phyloP scores from a whole-genome alignment of 2,113 vertebrate species.

The Cricetomys ansorgei region DNA sequence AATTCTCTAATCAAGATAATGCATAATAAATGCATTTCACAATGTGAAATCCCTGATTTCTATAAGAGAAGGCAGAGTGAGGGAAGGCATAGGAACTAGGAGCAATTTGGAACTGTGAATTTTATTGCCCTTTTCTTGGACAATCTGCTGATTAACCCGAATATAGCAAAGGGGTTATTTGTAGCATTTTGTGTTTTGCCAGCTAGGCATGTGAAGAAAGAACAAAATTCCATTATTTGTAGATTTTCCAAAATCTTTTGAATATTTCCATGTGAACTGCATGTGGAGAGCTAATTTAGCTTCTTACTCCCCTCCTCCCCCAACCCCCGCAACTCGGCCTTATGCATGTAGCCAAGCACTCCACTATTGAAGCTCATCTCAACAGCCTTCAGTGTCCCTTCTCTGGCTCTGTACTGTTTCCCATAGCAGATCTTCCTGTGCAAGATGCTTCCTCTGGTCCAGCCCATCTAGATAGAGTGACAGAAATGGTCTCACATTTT shows the following conservation, averaged over 20 bases:
- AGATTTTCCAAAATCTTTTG: background rate
- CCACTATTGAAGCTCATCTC: background rate
- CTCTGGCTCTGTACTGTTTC: background rate
- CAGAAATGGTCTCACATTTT: background rate
- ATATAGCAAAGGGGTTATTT: background rate
- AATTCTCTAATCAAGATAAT: background rate
- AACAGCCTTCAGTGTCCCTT: background rate
- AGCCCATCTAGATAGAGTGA: background rate
- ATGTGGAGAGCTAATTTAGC: background rate
- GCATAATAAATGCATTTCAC: background rate
- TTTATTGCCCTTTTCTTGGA: conserved; percentile 5
- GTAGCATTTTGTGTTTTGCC: background rate
- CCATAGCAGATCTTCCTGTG: rapidly evolving
- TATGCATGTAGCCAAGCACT: background rate
- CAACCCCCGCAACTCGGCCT: background rate
- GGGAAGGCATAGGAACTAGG: background rate
- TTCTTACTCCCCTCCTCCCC: too few species aligned
- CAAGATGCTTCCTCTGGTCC: background rate
- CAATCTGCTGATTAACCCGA: background rate
- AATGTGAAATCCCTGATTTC: conserved; percentile 1
- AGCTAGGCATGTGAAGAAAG: background rate
- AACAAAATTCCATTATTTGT: conserved; percentile 14
- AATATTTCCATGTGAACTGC: background rate
- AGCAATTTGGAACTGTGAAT: background rate
- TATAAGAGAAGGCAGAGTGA: background rate